Evolutionary conservation across 2,113 vertebrate species (phyloP).

Genomic region (Blennius ocellaris): DNA sequence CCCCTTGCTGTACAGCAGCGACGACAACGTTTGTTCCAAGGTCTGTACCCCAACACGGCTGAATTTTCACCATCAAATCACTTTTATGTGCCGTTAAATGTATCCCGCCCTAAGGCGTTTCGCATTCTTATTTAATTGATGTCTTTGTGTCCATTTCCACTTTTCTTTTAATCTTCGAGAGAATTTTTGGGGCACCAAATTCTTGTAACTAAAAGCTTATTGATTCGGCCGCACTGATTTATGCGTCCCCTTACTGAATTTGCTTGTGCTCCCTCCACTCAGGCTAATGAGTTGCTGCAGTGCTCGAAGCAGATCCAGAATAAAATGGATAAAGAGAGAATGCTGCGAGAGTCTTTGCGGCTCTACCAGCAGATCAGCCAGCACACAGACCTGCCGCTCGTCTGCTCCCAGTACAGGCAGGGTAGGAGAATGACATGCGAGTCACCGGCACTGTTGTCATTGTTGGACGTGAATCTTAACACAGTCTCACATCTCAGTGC

Average conservation of each 20-base stretch:
- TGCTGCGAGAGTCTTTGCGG: constrained; percentile 90
- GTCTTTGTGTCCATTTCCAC: background rate
- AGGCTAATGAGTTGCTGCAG: constrained; percentile 98
- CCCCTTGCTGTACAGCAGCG: constrained; percentile 94
- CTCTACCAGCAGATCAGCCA: constrained; percentile 97
- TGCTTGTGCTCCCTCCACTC: constrained; percentile 29
- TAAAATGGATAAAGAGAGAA: constrained; percentile 92
- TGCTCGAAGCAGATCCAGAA: constrained; percentile 92
- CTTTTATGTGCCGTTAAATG: background rate
- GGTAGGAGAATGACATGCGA: constrained; percentile 76
- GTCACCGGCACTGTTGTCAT: background rate
- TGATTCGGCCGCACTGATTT: constrained; percentile 26
- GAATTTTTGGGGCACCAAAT: constrained; percentile 3
- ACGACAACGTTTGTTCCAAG: constrained; percentile 97
- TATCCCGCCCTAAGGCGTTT: background rate
- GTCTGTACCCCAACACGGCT: constrained; percentile 67
- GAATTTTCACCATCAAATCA: background rate
- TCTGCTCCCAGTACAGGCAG: constrained; percentile 95
- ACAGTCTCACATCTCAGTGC: constrained; percentile 80
- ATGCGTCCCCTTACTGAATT: constrained; percentile 16
- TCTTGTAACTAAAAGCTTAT: constrained; percentile 24
- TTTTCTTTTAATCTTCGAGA: constrained; percentile 7
- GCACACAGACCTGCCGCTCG: constrained; percentile 92
- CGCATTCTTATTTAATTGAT: constrained; percentile 8
- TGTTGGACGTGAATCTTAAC: background rate